Evolutionary conservation across 2,797 vertebrate genomes (phyloP), one percentile per base, ranked within the genome.

Genomic region (Simalia tracyae): DNA sequence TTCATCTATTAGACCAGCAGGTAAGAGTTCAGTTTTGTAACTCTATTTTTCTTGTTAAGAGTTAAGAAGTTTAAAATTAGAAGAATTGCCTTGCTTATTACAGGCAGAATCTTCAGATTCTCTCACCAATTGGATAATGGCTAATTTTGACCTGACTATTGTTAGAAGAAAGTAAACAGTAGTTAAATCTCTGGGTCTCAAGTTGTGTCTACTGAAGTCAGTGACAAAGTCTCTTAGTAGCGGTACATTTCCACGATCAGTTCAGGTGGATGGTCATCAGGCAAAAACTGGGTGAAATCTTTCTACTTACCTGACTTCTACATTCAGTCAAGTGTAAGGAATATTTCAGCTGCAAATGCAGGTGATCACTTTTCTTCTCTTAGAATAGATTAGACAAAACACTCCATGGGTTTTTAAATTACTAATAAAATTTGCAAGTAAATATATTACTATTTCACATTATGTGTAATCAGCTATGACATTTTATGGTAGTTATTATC

Each of bases 61-160:
- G 50, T 84, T 81, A 88, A 0, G 0, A 42, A 50, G 56, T 92
- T 93, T 91, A 88, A 92, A 93, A 50, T 50, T 0, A 28, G 92
- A 88, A 90, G 63, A 54, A 89, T 60, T 89, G 42, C 11, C 8
- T 6, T 92, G 26, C 54, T 64, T 91, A 84, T 93, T 93, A 26
- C 1, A 24, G 9, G 64, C 22, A 15, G 86, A 0, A 0, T 86
- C 17, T 92, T 90, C 31, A 91, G 68, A 57, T 88, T 54, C 57
- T 88, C n/a, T 61, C 61, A 28, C 59, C 91, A 86, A 60, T 28
- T 89, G 54, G 36, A 84, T 89, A 42, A 88, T 0, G 88, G 24
- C 54, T 91, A 57, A 66, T 22, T 0, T n/a, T 92, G 4, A 3
- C 54, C 87, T 57, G 31, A 15, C 90, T 87, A 57, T 7, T 94